phyloP scores from a whole-genome alignment of 2,113 vertebrate genomes.

The Tichodroma muraria region DNA sequence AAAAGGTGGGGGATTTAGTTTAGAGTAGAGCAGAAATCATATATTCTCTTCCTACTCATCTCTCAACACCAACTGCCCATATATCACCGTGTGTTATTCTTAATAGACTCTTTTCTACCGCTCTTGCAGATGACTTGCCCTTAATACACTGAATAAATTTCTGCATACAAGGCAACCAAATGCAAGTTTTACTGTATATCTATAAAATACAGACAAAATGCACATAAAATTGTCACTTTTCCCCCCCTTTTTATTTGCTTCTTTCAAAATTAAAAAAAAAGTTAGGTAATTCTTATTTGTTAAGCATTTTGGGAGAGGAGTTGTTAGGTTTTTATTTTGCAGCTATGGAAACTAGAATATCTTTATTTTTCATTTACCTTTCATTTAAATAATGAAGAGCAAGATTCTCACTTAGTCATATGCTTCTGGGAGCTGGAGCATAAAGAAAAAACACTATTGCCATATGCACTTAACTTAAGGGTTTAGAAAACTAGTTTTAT shows the following conservation, averaged over 20 bases:
- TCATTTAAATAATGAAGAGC: conserved; percentile 27
- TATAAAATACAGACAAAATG: neutral
- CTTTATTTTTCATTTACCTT: conserved; percentile 2
- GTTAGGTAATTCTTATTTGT: neutral
- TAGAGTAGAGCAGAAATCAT: neutral
- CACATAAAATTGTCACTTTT: neutral
- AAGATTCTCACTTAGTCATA: conserved; percentile 45
- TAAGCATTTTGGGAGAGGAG: neutral
- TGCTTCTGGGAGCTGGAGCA: neutral
- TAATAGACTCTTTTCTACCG: neutral
- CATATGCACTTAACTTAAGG: neutral
- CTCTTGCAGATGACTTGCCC: neutral
- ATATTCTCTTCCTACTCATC: conserved; percentile 41
- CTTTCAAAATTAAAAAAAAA: neutral
- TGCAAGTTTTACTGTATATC: neutral
- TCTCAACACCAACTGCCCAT: conserved; percentile 37
- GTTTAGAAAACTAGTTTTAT: neutral
- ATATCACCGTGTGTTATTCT: neutral
- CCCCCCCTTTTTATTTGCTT: neutral
- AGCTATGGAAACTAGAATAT: conserved; percentile 27
- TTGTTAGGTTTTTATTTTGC: neutral
- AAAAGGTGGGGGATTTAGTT: conserved; percentile 41
- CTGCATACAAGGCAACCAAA: neutral
- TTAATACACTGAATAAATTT: neutral
- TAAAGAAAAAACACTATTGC: neutral